Percentiles rank a stretch among this genome's conserved stretches.
phyloP scores from a whole-genome alignment of 2,888 invertebrate genomes.

The Operophtera brumata region DNA sequence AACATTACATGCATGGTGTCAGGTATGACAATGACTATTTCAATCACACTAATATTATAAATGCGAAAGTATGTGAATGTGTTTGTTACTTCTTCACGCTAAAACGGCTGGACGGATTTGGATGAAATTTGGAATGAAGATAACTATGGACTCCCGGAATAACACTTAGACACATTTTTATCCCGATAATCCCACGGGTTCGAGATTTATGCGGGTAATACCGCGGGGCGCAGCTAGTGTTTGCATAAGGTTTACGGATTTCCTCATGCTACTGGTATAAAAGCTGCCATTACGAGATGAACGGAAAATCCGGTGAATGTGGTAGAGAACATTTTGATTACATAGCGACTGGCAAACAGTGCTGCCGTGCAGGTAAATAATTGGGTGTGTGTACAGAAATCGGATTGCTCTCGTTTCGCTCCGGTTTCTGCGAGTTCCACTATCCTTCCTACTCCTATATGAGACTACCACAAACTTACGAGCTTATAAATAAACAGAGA shows the following conservation, averaged over 20 bases:
- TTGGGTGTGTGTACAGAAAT: constrained; percentile 43
- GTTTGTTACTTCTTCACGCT: too few species aligned
- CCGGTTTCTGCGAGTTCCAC: constrained; percentile 27
- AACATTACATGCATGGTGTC: too few species aligned
- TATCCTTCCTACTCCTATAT: background rate
- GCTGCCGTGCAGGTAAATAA: constrained; percentile 51
- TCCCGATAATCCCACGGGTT: too few species aligned
- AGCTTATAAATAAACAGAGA: constrained; percentile 8
- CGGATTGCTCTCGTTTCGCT: constrained; percentile 38
- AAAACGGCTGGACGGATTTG: too few species aligned
- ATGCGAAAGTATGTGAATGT: too few species aligned
- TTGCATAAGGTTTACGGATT: constrained; percentile 10
- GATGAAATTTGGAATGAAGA: too few species aligned
- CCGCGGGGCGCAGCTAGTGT: too few species aligned
- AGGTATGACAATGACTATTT: background rate
- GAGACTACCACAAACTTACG: constrained; percentile 1
- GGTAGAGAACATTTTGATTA: constrained; percentile 54
- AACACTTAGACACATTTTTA: too few species aligned
- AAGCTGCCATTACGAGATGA: constrained; percentile 54
- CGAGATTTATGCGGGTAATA: too few species aligned
- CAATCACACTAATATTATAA: too few species aligned
- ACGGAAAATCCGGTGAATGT: constrained; percentile 52
- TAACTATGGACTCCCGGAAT: too few species aligned
- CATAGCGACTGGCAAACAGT: constrained; percentile 45
- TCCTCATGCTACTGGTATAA: constrained; percentile 36